A percentile compares a stretch with the other conserved stretches of the same genome.
phyloP scores from a whole-genome alignment of 2,888 invertebrate genomes.

The Drosophila bunnanda region DNA sequence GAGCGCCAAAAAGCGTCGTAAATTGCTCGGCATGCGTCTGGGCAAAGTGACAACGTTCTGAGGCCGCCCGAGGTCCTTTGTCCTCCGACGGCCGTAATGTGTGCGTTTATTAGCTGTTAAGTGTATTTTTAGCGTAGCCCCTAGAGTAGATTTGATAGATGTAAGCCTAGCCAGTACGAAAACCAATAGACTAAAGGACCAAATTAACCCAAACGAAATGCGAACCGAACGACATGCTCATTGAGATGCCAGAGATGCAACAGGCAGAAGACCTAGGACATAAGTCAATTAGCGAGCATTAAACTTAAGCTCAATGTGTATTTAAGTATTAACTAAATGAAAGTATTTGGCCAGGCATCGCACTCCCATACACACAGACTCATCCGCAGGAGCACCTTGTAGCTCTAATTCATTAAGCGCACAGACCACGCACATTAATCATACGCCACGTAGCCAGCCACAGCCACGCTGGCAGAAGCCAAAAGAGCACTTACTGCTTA shows the following conservation, averaged over 20 bases:
- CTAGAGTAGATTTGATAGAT: constrained; percentile 49
- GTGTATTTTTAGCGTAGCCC: constrained; percentile 50
- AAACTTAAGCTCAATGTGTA: constrained; percentile 73
- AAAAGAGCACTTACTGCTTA: constrained; percentile 66
- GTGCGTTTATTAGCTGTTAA: constrained; percentile 80
- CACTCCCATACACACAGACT: constrained; percentile 10
- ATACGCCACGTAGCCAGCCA: constrained; percentile 56
- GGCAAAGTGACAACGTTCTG: constrained; percentile 90
- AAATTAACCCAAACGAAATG: constrained; percentile 65
- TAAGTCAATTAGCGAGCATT: constrained; percentile 75
- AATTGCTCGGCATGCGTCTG: constrained; percentile 88
- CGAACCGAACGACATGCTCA: constrained; percentile 74
- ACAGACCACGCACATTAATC: constrained; percentile 67
- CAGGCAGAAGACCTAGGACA: constrained; percentile 44
- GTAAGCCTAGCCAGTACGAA: constrained; percentile 58
- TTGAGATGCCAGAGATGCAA: constrained; percentile 66
- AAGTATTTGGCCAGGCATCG: constrained; percentile 56
- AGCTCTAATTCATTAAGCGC: constrained; percentile 63
- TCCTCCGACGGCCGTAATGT: constrained; percentile 58
- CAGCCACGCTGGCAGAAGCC: constrained; percentile 35
- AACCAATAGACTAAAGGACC: constrained; percentile 78
- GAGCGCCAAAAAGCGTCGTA: constrained; percentile 89
- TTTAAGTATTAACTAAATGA: constrained; percentile 76
- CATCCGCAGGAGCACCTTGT: constrained; percentile 13
- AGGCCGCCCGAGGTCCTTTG: constrained; percentile 51